Conservation (phyloP, 2,113 vertebrate species). For the Chamaetylas fuelleborni region DNA sequence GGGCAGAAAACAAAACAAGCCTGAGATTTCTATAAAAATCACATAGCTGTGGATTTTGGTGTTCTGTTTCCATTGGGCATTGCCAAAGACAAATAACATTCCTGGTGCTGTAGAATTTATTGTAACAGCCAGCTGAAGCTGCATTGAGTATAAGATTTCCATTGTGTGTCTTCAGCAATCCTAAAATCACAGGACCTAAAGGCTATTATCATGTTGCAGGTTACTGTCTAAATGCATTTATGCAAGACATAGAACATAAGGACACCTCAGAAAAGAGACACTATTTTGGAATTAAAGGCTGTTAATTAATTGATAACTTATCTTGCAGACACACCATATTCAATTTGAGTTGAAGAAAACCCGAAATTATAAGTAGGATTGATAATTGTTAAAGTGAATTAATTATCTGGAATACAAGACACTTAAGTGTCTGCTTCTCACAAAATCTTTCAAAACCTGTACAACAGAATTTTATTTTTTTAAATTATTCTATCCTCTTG, state of each 20-base stretch:
- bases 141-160: not conserved
- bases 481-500: not conserved
- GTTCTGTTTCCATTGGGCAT: not conserved
- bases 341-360: not conserved
- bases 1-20: not conserved
- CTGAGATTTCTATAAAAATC: not conserved
- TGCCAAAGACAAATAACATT: not conserved
- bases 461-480: not conserved
- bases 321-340: not conserved
- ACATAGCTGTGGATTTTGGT: accelerated
- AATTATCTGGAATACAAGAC: not conserved
- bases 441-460: not conserved
- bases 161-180: not conserved
- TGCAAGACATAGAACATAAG: not conserved
- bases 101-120: not conserved
- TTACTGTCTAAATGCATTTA: not conserved
- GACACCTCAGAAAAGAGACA: not conserved
- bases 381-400: not conserved
- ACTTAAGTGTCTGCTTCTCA: not conserved
- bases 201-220: not conserved
- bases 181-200: not conserved
- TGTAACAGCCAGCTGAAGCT: not conserved
- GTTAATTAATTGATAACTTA: not conserved
- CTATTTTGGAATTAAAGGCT: not conserved
- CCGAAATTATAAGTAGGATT: accelerated